A percentile compares a stretch with the other conserved stretches of the same genome.
phyloP scores from a whole-genome alignment of 2,113 vertebrate species.

The Oxyruncus cristatus region DNA sequence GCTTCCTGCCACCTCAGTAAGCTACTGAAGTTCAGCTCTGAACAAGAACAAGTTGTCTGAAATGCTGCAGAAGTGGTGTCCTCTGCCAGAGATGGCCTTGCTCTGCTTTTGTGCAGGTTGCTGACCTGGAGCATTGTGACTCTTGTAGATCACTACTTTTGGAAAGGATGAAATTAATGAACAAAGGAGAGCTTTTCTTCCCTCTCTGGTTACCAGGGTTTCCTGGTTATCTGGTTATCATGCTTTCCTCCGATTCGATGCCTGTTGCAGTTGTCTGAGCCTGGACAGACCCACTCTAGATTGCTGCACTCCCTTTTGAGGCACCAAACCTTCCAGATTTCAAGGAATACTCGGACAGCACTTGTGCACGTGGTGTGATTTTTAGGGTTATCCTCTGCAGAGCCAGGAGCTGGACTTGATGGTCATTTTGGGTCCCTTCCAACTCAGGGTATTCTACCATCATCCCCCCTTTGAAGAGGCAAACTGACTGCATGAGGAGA shows the following conservation, averaged over 20 bases:
- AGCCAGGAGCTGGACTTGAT: not conserved
- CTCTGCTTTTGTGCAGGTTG: not conserved
- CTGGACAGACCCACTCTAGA: not conserved
- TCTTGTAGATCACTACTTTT: not conserved
- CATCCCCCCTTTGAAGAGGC: not conserved
- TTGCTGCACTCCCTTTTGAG: not conserved
- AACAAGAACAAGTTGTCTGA: not conserved
- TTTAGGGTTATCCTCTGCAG: not conserved
- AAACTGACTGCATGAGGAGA: not conserved
- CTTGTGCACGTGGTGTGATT: not conserved
- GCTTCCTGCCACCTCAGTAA: not conserved
- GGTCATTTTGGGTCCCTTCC: not conserved
- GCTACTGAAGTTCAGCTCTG: not conserved
- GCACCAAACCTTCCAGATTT: not conserved
- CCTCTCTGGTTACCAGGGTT: not conserved
- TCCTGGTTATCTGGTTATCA: too few species aligned
- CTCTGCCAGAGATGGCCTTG: not conserved
- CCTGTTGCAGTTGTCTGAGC: not conserved
- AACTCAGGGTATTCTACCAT: not conserved
- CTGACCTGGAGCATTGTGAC: not conserved
- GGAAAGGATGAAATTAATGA: not conserved
- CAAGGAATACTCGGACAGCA: not conserved
- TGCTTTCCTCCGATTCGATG: not conserved
- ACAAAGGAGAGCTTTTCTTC: not conserved
- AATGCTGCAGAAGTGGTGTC: not conserved